Evolutionary conservation across 2,797 vertebrate genomes (phyloP), one percentile per base, ranked within the genome.

Genomic region (Chromis chromis): DNA sequence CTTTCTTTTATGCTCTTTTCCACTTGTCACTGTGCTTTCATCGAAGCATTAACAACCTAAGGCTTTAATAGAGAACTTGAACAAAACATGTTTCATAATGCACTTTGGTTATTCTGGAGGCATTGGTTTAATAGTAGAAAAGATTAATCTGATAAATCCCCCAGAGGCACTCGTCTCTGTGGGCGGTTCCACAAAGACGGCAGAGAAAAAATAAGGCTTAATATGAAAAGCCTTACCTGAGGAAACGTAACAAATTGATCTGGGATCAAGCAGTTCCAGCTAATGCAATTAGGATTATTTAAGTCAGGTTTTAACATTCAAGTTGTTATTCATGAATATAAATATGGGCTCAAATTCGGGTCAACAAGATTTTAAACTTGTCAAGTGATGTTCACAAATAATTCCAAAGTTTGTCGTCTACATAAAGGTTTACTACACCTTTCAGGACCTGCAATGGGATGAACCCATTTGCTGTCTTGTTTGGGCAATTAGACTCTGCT

Each of bases 71-170:
- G 10, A 56, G 28, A 44, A 54, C 21, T 27, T 49, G 25, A 84
- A 68, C 65, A 55, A 67, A 77, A 54, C 21, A 14, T 66, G 19
- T 73, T 65, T 65, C 58, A 71, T 64, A 55, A 70, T 60, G 52
- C n/a, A 13, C 54, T 72, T 54, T 71, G 22, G 27, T 65, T 54
- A 67, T 24, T n/a, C 52, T 56, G 28, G 63, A 61, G 33, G 63
- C 62, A 57, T 63, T 52, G 40, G 57, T 28, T 69, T 72, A 54
- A 66, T 46, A 52, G 61, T 69, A 25, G 33, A 53, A 83, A 54
- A 64, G 33, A 56, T 79, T 17, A 27, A 27, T 71, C 65, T 66
- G 50, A 68, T 40, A 74, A 63, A 59, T n/a, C 17, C 46, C 49
- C 40, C n/a, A 25, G 22, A 62, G 46, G 54, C 56, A 33, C 49